Evolutionary conservation across 2,113 vertebrate genomes (phyloP), one percentile per base, ranked within the genome.

Genomic region (Hippotragus niger): DNA sequence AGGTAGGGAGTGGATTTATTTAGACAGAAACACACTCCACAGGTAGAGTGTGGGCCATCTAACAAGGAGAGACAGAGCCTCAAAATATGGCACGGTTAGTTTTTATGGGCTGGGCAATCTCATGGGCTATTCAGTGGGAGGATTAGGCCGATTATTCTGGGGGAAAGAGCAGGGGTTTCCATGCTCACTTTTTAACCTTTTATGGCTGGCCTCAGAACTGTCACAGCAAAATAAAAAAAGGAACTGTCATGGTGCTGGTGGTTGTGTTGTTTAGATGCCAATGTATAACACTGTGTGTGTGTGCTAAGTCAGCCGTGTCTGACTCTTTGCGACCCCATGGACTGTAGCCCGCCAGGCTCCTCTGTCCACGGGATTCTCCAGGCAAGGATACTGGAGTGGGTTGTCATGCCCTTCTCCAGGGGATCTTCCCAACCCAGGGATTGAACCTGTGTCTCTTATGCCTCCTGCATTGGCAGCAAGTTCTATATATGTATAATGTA

Each of bases 291-390:
- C 10, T 17, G 33, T 21, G 17, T 33, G 31, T 64, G 29, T 31
- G 21, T 25, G 9, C 9, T 36, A 71, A 71, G 64, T 71, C 67
- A 40, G 67, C 19, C 0, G 10, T 12, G n/a, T 71, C 19, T 0
- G n/a, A 71, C 67, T 36, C 64, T 62, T 33, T 40, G n/a, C 0
- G 10, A 23, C 67, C 67, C 67, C n/a, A 12, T 40, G n/a, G 19
- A 40, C 19, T 23, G 19, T 0, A 71, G 67, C 9, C 2, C 0
- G 0, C 17, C 64, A 71, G n/a, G n/a, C 10, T 23, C n/a, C n/a
- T 36, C n/a, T 71, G 67, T 71, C n/a, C 67, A 23, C 23, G 67
- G n/a, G n/a, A 40, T 71, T 71, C n/a, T 71, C 67, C 19, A 71
- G 67, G 67, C n/a, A 71, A 71, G 19, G 10, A 12, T 23, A 23